Percentiles rank a stretch among this genome's conserved stretches.
Evolutionary conservation across 2,888 invertebrate species (phyloP).

Genomic region (Clusia tigrina): DNA sequence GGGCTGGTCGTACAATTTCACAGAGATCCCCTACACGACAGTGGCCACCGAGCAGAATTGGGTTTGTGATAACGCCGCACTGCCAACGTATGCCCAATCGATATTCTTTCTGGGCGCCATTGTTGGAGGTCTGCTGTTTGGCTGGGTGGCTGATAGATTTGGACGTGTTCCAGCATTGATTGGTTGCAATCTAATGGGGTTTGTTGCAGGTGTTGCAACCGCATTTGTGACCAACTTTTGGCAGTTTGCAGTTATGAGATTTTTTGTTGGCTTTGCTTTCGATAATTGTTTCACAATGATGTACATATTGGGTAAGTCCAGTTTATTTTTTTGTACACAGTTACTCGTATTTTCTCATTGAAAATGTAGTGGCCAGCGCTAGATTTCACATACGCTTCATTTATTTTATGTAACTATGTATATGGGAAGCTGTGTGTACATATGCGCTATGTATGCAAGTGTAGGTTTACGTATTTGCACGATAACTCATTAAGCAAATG

Average conservation of each 20-base stretch:
- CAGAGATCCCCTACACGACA: constrained; percentile 82
- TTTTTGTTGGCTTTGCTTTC: constrained; percentile 86
- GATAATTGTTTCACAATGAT: constrained; percentile 94
- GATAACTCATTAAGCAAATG: too few relatives aligned
- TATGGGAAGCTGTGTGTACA: too few relatives aligned
- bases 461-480: too few relatives aligned
- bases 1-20: constrained; percentile 86
- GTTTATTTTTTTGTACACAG: neutral
- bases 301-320: constrained; percentile 84
- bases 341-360: too few relatives aligned
- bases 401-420: too few relatives aligned
- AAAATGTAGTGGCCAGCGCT: too few relatives aligned
- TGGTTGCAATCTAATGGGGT: constrained; percentile 79
- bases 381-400: too few relatives aligned
- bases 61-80: constrained; percentile 84
- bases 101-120: constrained; percentile 90
- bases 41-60: constrained; percentile 87
- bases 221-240: constrained; percentile 77
- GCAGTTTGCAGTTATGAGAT: constrained; percentile 81
- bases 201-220: constrained; percentile 75
- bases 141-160: constrained; percentile 86
- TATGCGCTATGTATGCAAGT: too few relatives aligned
- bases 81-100: constrained; percentile 81
- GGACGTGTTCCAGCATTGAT: constrained; percentile 84
- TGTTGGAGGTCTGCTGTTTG: constrained; percentile 83